Conservation (phyloP, 2,888 invertebrate genomes). For the Pyralis farinalis region DNA sequence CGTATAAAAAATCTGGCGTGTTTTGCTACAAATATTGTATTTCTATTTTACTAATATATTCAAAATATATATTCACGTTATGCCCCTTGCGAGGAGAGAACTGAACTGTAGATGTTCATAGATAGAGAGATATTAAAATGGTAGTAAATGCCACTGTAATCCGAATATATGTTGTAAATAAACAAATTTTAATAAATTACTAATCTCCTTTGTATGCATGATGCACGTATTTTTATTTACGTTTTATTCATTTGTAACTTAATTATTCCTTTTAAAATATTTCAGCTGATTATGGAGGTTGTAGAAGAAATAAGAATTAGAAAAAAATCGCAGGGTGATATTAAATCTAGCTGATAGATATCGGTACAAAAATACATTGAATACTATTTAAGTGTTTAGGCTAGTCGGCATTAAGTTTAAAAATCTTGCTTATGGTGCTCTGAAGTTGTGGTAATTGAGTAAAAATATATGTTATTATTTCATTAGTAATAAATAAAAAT, state of each 20-base stretch:
- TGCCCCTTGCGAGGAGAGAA: too few species aligned
- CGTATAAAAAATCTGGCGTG: too few species aligned
- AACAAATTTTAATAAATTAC: too few species aligned
- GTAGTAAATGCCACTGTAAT: too few species aligned
- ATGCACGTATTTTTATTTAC: too few species aligned
- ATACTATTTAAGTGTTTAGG: conserved; percentile 18
- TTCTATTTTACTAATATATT: too few species aligned
- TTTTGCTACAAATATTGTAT: too few species aligned
- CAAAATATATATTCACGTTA: too few species aligned
- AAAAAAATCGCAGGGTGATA: conserved; percentile 70
- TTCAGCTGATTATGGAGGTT: conserved; percentile 79
- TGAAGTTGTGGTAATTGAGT: conserved; percentile 12
- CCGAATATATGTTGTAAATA: too few species aligned
- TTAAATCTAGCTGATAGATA: conserved; percentile 52
- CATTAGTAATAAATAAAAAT: neutral
- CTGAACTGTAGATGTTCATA: too few species aligned
- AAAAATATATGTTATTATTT: conserved; percentile 1
- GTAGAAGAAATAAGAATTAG: conserved; percentile 78
- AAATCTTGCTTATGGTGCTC: conserved; percentile 30
- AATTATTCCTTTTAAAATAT: conserved; percentile 44
- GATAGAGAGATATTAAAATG: too few species aligned
- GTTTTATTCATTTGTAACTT: conserved; percentile 14
- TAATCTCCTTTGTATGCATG: too few species aligned
- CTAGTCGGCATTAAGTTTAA: conserved; percentile 28
- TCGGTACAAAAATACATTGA: conserved; percentile 6